phyloP scores from a whole-genome alignment of 2,888 invertebrate species.

The Dioctria rufipes region DNA sequence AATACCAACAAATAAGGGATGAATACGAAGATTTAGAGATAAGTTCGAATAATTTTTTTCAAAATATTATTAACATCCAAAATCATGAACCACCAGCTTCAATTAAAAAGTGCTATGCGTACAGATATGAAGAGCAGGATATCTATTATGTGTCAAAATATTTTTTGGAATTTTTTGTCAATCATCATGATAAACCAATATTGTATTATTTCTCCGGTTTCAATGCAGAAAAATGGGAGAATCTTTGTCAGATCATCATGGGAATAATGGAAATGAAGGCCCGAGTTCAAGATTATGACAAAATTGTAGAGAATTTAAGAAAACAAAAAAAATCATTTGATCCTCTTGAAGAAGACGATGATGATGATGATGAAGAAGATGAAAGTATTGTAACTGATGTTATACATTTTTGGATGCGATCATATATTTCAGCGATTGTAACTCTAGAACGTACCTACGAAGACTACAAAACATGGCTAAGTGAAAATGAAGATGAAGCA shows the following conservation, averaged over 20 bases:
- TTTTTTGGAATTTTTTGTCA: neutral
- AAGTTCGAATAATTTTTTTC: conserved; percentile 14
- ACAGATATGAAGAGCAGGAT: neutral
- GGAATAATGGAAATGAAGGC: neutral
- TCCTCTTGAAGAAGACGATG: neutral
- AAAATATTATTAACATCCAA: conserved; percentile 17
- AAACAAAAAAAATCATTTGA: neutral
- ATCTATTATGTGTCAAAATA: neutral
- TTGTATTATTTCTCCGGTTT: conserved; percentile 8
- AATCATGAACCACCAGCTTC: neutral
- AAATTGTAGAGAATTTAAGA: neutral
- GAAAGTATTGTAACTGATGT: neutral
- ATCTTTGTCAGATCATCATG: neutral
- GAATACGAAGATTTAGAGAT: conserved; percentile 15
- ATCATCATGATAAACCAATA: neutral
- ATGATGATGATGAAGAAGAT: neutral
- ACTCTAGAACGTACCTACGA: neutral
- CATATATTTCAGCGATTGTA: neutral
- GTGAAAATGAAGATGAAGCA: neutral
- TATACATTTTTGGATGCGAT: neutral
- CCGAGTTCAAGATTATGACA: neutral
- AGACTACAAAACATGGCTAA: conserved; percentile 9
- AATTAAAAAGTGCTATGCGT: neutral
- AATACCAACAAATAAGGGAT: neutral
- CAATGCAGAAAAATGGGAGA: neutral